A percentile compares a stretch with the other conserved stretches of the same genome.
These are phyloP conservation scores for Diorhabda carinulata DNA, from an alignment of 1,140 invertebrate genomes.

Conservation along the genomic window DNA sequence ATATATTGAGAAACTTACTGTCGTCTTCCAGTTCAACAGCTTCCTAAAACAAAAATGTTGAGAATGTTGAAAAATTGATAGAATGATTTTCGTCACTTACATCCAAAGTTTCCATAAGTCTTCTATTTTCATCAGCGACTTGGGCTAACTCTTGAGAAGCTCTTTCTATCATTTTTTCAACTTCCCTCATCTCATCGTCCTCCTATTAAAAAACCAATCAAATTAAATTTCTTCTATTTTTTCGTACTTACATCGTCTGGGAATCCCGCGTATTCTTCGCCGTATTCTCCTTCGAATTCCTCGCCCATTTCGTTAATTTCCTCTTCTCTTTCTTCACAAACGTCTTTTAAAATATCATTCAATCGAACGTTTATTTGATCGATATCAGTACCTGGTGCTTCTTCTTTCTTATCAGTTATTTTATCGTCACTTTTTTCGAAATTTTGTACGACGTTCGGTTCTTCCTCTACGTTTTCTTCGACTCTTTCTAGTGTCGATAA, in stretches of 20 bases:
- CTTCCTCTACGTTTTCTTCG: background rate
- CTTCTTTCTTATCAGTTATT: background rate
- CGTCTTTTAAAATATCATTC: conserved; percentile 42
- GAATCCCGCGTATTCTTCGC: conserved; percentile 8
- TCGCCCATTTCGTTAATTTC: conserved; percentile 17
- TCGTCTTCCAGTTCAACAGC: background rate
- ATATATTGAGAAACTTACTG: conserved; percentile 1
- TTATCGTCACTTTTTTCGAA: background rate
- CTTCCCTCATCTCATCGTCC: conserved; percentile 36
- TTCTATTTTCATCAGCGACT: conserved; percentile 36
- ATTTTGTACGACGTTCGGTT: background rate
- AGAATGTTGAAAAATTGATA: background rate
- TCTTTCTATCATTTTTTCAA: conserved; percentile 39
- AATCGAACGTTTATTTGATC: conserved; percentile 58
- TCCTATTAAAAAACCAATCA: conserved; percentile 9
- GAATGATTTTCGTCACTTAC: background rate
- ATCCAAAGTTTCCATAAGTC: conserved; percentile 28
- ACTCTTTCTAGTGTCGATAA: background rate
- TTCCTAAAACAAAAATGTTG: background rate
- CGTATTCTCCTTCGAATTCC: conserved; percentile 12
- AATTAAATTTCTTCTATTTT: conserved; percentile 11
- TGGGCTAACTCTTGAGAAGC: conserved; percentile 35
- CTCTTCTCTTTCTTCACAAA: conserved; percentile 41
- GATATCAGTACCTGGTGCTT: conserved; percentile 50
- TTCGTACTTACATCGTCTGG: background rate